phyloP scores from a whole-genome alignment of 1,140 invertebrate species.

The Tetraneura akinire region DNA sequence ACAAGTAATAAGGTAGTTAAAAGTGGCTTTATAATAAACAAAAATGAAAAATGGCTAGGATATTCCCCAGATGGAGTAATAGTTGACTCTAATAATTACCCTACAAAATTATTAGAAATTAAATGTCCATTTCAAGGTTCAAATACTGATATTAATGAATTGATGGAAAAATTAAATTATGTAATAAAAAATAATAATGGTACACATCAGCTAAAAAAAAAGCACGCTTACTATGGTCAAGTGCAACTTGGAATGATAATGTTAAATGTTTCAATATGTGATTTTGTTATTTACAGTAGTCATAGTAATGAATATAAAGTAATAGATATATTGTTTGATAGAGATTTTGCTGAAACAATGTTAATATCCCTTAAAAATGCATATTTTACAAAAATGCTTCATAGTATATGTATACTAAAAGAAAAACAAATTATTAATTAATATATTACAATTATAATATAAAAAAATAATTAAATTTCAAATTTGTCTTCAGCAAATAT shows the following conservation, averaged over 20 bases:
- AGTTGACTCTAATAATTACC: neutral
- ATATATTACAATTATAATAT: neutral
- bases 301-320: neutral
- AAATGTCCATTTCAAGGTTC: neutral
- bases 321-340: neutral
- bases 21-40: neutral
- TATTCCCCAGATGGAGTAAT: conserved; percentile 2
- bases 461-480: neutral
- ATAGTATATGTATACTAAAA: neutral
- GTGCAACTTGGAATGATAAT: neutral
- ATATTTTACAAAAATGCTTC: neutral
- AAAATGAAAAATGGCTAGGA: neutral
- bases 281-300: neutral
- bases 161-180: neutral
- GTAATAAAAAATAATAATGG: neutral
- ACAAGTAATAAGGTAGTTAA: neutral
- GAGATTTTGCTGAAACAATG: neutral
- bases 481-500: neutral
- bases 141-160: neutral
- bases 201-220: neutral
- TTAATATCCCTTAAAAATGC: neutral
- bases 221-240: neutral
- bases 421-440: neutral
- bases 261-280: neutral
- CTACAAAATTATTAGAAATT: neutral